phyloP scores from a whole-genome alignment of 2,113 vertebrate species.

The Anolis carolinensis region DNA sequence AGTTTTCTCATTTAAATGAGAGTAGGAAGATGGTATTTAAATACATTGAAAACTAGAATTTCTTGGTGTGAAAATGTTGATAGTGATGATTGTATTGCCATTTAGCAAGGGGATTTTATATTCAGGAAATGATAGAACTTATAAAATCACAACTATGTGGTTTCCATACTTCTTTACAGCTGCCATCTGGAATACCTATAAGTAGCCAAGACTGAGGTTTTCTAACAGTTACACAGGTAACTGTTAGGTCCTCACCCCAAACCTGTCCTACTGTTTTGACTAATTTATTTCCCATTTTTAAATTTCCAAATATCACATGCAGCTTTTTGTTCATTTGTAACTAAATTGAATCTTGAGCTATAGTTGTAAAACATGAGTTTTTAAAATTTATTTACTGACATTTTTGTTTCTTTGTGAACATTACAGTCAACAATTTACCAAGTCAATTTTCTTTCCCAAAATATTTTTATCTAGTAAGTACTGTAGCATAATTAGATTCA shows the following conservation, averaged over 20 bases:
- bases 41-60: too few species aligned
- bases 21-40: too few species aligned
- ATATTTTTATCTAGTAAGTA: neutral
- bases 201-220: neutral
- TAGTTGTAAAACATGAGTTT: neutral
- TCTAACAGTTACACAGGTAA: neutral
- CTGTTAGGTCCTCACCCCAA: neutral
- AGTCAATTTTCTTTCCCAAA: neutral
- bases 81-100: slow-evolving; percentile 18
- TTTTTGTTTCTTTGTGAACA: neutral
- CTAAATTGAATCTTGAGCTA: neutral
- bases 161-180: neutral
- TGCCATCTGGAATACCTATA: too few species aligned
- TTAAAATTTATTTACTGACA: neutral
- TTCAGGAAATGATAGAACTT: slow-evolving; percentile 23
- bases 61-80: slow-evolving; percentile 28
- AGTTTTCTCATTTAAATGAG: too few species aligned
- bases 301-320: neutral
- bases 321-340: neutral
- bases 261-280: neutral
- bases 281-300: neutral
- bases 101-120: slow-evolving; percentile 25
- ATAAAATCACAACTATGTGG: slow-evolving; percentile 25
- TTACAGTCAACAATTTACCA: neutral
- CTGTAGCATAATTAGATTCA: neutral